Percentiles rank a stretch among this genome's conserved stretches.
These are phyloP conservation scores for Bradynema listronoti DNA, from an alignment of 1,140 invertebrate species.

Conservation along the genomic window DNA sequence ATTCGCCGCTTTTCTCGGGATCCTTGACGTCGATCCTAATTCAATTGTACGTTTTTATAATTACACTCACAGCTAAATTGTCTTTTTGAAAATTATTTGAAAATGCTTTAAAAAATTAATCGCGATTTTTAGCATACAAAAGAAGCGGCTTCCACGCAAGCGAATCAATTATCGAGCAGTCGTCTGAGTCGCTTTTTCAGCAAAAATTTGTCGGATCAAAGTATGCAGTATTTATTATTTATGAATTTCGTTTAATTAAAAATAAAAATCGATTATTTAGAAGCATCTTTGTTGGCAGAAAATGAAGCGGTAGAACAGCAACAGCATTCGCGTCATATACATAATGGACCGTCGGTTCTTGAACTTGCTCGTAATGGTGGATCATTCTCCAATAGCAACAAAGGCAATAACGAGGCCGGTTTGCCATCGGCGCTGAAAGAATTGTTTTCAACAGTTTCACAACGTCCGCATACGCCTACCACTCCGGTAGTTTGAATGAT, in stretches of 20 bases:
- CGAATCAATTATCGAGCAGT: slow-evolving; percentile 2
- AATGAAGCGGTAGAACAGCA: background rate
- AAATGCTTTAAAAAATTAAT: no score
- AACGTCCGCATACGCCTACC: background rate
- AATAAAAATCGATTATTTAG: background rate
- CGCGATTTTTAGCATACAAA: no score
- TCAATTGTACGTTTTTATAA: no score
- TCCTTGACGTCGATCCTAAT: background rate
- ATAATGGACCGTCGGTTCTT: no score
- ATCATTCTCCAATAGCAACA: background rate
- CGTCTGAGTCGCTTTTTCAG: slow-evolving; percentile 8
- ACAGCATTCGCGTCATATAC: background rate
- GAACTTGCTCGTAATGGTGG: no score
- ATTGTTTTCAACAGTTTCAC: slow-evolving; percentile 2
- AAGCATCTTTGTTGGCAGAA: background rate
- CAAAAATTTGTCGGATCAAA: slow-evolving; percentile 6
- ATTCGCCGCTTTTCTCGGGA: slow-evolving; percentile 19
- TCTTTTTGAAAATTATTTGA: no score
- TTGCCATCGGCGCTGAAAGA: slow-evolving; percentile 1
- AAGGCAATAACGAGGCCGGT: background rate
- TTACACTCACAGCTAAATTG: no score
- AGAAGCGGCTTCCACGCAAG: no score
- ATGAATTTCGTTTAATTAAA: background rate
- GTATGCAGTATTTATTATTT: background rate
- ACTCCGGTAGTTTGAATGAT: background rate